Evolutionary conservation across 2,113 vertebrate species (phyloP).

Genomic region (Apteryx mantelli): DNA sequence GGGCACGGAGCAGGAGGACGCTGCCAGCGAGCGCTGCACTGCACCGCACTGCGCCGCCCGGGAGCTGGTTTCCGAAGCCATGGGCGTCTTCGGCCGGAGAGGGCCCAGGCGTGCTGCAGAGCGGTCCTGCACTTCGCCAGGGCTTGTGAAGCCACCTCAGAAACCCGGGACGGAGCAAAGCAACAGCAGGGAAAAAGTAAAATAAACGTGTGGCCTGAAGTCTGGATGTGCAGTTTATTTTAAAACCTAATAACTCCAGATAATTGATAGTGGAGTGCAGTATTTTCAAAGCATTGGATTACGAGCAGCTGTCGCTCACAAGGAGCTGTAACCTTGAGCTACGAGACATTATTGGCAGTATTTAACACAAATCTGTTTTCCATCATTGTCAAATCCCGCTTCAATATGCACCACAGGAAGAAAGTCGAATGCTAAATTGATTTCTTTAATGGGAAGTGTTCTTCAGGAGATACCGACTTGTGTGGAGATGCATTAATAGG

Average conservation of each 20-base stretch:
- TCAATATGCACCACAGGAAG: slow-evolving; percentile 73
- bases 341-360: slow-evolving; percentile 74
- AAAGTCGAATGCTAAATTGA: slow-evolving; percentile 72
- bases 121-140: neutral
- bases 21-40: too few species aligned
- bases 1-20: accelerated
- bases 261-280: slow-evolving; percentile 62
- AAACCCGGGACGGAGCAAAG: neutral
- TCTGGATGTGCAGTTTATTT: slow-evolving; percentile 37
- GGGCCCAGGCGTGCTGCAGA: neutral
- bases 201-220: slow-evolving; percentile 26
- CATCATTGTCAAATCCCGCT: slow-evolving; percentile 78
- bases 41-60: neutral
- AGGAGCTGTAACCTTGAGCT: slow-evolving; percentile 77
- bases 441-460: slow-evolving; percentile 75
- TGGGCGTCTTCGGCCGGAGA: neutral
- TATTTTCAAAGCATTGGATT: slow-evolving; percentile 57
- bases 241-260: slow-evolving; percentile 49
- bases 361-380: slow-evolving; percentile 79
- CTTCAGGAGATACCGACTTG: slow-evolving; percentile 61
- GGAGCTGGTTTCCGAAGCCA: accelerated
- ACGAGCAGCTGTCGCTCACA: slow-evolving; percentile 54
- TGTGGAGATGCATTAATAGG: slow-evolving; percentile 57
- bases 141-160: neutral
- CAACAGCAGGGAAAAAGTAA: neutral